Percentiles rank a stretch among this genome's conserved stretches.
These are phyloP conservation scores for Euura saliciscinereae DNA, from an alignment of 1,140 invertebrate genomes.

Conservation along the genomic window DNA sequence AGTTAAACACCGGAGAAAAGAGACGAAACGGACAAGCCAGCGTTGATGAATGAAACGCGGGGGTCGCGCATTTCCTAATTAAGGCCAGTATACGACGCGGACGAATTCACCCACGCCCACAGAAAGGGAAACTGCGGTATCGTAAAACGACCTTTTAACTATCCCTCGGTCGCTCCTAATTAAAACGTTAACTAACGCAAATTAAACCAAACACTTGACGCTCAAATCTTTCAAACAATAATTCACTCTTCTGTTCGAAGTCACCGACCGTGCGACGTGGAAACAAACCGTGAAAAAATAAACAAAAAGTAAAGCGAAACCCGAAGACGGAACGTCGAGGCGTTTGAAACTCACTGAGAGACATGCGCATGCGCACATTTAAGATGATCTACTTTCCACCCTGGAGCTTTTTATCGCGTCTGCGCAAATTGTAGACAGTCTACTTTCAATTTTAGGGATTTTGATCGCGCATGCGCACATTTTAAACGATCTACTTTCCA, in stretches of 20 bases:
- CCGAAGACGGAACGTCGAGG: too few relatives aligned
- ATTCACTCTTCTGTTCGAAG: not conserved
- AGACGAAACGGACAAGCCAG: too few relatives aligned
- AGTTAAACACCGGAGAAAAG: too few relatives aligned
- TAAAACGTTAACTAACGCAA: conserved; percentile 3
- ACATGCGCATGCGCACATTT: not conserved
- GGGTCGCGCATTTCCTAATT: not conserved
- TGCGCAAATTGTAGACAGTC: too few relatives aligned
- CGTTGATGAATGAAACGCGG: not conserved
- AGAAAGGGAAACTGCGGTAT: not conserved
- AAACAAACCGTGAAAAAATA: too few relatives aligned
- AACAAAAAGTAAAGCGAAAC: too few relatives aligned
- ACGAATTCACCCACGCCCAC: not conserved
- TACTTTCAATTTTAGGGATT: too few relatives aligned
- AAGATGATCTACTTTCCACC: too few relatives aligned
- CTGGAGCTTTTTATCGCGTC: too few relatives aligned
- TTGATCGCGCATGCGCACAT: too few relatives aligned
- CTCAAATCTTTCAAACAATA: not conserved
- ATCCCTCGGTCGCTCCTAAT: not conserved
- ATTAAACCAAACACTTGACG: conserved; percentile 4
- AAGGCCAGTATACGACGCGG: not conserved
- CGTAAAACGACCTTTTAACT: conserved; percentile 5
- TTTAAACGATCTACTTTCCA: too few relatives aligned
- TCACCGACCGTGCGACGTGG: not conserved
- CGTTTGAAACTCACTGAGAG: not conserved